These are phyloP conservation scores for Forpus xanthops DNA, from an alignment of 2,797 vertebrate genomes.

Conservation along the genomic window DNA sequence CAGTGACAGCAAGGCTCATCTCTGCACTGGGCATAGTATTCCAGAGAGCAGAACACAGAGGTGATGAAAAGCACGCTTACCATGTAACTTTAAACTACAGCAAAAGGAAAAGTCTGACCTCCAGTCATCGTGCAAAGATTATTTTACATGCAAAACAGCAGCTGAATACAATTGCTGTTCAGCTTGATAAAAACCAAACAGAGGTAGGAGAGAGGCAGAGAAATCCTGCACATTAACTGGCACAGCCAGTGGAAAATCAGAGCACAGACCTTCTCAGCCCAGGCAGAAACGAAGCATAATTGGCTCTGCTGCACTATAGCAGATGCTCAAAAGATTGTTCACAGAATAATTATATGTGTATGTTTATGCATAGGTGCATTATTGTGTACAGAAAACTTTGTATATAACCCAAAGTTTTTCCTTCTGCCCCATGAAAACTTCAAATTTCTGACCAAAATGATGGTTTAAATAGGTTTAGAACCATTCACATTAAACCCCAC, in stretches of 20 bases:
- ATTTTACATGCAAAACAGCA: background rate
- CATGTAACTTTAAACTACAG: background rate
- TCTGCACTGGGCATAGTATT: background rate
- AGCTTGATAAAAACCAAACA: slow-evolving; percentile 7
- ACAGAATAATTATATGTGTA: background rate
- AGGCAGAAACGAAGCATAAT: background rate
- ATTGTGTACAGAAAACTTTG: background rate
- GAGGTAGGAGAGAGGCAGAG: background rate
- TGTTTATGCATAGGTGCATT: background rate
- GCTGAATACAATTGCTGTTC: slow-evolving; percentile 37
- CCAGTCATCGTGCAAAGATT: background rate
- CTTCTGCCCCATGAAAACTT: background rate
- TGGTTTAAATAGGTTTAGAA: background rate
- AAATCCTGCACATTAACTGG: background rate
- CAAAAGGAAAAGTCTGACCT: background rate
- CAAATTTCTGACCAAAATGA: background rate
- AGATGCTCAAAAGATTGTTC: background rate
- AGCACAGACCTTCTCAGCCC: background rate
- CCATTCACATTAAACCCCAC: fast-evolving
- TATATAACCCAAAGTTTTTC: background rate
- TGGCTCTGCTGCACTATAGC: background rate
- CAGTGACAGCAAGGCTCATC: background rate
- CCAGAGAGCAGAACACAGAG: background rate
- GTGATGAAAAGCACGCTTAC: background rate
- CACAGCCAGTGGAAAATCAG: background rate